These are phyloP conservation scores for Cyrtonyx montezumae DNA, from an alignment of 2,113 vertebrate species.

Conservation along the genomic window DNA sequence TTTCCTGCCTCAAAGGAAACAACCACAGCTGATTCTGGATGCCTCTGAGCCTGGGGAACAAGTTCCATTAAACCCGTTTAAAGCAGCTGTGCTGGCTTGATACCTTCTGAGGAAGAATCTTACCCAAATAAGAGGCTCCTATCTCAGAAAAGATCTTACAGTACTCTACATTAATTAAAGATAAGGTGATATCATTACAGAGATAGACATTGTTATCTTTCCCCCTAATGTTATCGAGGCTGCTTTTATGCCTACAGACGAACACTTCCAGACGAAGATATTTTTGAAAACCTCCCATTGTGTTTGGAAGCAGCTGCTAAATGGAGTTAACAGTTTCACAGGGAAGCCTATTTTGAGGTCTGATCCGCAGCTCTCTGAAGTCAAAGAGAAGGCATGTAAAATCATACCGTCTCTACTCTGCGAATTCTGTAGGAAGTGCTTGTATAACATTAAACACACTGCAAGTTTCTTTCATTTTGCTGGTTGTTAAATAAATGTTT, in stretches of 20 bases:
- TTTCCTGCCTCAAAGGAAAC: conserved; percentile 24
- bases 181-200: conserved; percentile 42
- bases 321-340: conserved; percentile 27
- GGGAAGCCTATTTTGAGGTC: not conserved
- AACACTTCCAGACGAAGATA: conserved; percentile 40
- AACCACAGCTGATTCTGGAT: not conserved
- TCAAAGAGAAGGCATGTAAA: not conserved
- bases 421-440: not conserved
- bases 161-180: conserved; percentile 56
- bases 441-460: not conserved
- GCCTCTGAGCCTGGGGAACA: not conserved
- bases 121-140: not conserved
- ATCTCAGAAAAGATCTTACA: conserved; percentile 33
- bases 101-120: conserved; percentile 16
- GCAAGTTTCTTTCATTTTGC: not conserved
- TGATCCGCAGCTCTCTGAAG: not conserved
- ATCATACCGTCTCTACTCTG: not conserved
- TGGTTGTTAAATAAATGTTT: not conserved
- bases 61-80: not conserved
- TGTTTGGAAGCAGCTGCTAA: conserved; percentile 42
- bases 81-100: not conserved
- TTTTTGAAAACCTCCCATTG: conserved; percentile 49
- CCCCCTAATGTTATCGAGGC: conserved; percentile 41
- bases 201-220: conserved; percentile 41
- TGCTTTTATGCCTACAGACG: conserved; percentile 32